Evolutionary conservation across 53 echinoderm and acorn worm species (phyloP), one percentile per base, ranked within the genome.

Genomic region (Holothuria scabra): DNA sequence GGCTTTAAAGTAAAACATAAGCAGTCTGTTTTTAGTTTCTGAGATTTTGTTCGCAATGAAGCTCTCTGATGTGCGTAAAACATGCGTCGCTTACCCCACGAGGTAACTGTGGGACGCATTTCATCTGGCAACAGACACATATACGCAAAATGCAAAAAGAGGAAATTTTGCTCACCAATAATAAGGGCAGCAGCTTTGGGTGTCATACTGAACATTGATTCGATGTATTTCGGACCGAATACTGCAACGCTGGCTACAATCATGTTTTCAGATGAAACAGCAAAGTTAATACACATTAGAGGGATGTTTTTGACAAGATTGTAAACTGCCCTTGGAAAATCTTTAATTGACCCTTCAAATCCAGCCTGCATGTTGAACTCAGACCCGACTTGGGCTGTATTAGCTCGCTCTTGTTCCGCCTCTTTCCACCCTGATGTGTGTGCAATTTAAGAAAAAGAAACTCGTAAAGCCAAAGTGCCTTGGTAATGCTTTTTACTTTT

Each of bases 151-250:
- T 21, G 4, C 18, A 3, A 14, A 52, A 8, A 52, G 18, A 23
- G n/a, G 23, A 46, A 28, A 56, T 31, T 5, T 44, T 3, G 66
- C 75, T 86, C 85, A 97, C 97, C 97, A 41, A 81, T 74, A 31
- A 94, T 83, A 12, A 92, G 86, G 0, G 97, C 92, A 12, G 97
- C 92, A 26, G 72, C 71, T 26, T 92, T 90, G 3, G 97, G 62
- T 21, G 92, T 81, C 21, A 94, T 59, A 67, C 89, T 92, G 55
- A 94, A 87, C 89, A 90, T 88, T 2, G 92, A 90, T 80, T 97
- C 97, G 46, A 97, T 31, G 65, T 92, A 94, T 79, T 97, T 97
- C 13, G 97, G 97, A 20, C 94, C 92, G 48, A 97, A 97, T 14
- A 92, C 92, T 6, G 97, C 92, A 18, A 97, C 60, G n/a, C 90